phyloP scores from a whole-genome alignment of 2,888 invertebrate species.

The Cetonia aurata region DNA sequence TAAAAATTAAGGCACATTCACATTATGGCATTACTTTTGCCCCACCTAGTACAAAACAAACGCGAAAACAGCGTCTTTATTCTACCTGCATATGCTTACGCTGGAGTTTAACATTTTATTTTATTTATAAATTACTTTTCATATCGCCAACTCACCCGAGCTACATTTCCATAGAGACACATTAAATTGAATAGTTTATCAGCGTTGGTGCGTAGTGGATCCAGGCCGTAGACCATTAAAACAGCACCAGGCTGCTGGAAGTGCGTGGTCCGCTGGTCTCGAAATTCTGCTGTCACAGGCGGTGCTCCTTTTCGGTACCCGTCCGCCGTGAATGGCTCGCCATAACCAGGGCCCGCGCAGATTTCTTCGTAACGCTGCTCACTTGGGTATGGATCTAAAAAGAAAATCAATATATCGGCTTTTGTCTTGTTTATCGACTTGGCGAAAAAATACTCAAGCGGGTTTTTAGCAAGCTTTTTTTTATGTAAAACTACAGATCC shows the following conservation, averaged over 20 bases:
- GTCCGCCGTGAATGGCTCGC: constrained; percentile 62
- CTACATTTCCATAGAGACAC: constrained; percentile 98
- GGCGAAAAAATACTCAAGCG: too few species aligned
- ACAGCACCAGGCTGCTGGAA: constrained; percentile 84
- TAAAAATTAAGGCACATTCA: too few species aligned
- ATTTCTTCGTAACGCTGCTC: constrained; percentile 67
- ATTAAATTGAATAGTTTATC: constrained; percentile 98
- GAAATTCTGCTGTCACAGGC: constrained; percentile 68
- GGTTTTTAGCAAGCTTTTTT: too few species aligned
- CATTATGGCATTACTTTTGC: too few species aligned
- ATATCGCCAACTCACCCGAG: constrained; percentile 76
- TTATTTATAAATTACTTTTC: constrained; percentile 26
- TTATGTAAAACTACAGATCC: too few species aligned
- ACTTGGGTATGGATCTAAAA: constrained; percentile 63
- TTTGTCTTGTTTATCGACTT: too few species aligned
- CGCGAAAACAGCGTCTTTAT: not conserved
- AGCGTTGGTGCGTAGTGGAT: constrained; percentile 93
- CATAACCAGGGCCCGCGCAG: constrained; percentile 63
- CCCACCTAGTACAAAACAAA: too few species aligned
- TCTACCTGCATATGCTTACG: constrained; percentile 1
- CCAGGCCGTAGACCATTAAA: constrained; percentile 98
- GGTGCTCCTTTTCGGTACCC: constrained; percentile 65
- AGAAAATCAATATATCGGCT: not conserved
- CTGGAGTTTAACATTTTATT: constrained; percentile 4
- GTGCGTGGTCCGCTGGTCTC: constrained; percentile 60